phyloP scores from a whole-genome alignment of 2,113 vertebrate genomes.

The Atherinomorus stipes region DNA sequence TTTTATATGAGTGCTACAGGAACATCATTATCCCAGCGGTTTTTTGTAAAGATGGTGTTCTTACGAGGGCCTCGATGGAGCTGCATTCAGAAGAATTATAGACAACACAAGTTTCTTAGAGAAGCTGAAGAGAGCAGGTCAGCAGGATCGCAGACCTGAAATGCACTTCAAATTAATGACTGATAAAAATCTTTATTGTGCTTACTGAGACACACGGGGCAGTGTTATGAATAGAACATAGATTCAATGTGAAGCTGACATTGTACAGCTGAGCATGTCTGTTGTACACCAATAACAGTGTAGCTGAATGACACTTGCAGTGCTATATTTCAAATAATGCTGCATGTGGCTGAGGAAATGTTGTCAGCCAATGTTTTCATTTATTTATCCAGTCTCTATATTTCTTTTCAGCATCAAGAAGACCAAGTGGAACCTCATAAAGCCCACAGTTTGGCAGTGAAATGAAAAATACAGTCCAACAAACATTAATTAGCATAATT shows the following conservation, averaged over 20 bases:
- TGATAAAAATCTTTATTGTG: background rate
- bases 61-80: background rate
- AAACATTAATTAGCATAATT: background rate
- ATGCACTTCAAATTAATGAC: conserved; percentile 28
- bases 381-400: background rate
- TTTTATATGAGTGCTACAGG: no score
- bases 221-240: background rate
- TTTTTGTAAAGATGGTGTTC: conserved; percentile 6
- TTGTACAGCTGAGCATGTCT: conserved; percentile 3
- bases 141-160: conserved; percentile 10
- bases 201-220: background rate
- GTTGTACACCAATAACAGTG: conserved; percentile 14
- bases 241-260: conserved; percentile 32
- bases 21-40: background rate
- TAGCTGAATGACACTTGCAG: conserved; percentile 1
- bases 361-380: background rate
- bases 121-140: background rate
- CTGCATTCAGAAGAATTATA: conserved; percentile 16
- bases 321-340: background rate
- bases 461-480: background rate
- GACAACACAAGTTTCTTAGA: background rate
- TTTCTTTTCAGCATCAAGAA: conserved; percentile 1
- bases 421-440: background rate
- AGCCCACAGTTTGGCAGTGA: background rate
- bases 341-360: background rate